phyloP scores from a whole-genome alignment of 1,140 invertebrate species.

The Drosophila kikkawai region DNA sequence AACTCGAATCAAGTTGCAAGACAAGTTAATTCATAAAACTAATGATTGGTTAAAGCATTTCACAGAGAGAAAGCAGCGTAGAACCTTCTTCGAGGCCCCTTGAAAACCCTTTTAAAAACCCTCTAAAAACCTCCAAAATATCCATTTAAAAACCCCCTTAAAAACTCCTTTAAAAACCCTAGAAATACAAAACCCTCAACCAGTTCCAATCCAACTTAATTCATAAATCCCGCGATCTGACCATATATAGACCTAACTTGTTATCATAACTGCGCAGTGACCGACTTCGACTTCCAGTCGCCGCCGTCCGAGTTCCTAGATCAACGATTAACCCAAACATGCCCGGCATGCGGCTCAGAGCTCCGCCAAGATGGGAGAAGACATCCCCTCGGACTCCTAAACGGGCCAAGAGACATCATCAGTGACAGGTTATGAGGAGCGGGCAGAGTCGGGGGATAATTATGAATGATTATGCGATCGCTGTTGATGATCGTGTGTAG shows the following conservation, averaged over 20 bases:
- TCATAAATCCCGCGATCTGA: slow-evolving; percentile 15
- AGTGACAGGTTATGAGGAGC: slow-evolving; percentile 33
- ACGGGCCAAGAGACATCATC: slow-evolving; percentile 36
- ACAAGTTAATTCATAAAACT: no score
- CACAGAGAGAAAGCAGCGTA: no score
- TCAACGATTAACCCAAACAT: slow-evolving; percentile 42
- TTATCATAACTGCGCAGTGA: slow-evolving; percentile 57
- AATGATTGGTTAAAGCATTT: no score
- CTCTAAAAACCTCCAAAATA: no score
- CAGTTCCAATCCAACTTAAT: slow-evolving; percentile 6
- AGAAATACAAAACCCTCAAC: background rate
- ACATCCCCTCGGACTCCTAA: slow-evolving; percentile 45
- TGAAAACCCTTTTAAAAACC: no score
- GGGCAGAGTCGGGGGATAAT: slow-evolving; percentile 40
- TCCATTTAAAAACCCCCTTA: no score
- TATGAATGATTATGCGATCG: slow-evolving; percentile 78
- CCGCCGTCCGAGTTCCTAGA: slow-evolving; percentile 14
- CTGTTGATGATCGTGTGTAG: slow-evolving; percentile 49
- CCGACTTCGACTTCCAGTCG: slow-evolving; percentile 44
- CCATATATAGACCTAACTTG: slow-evolving; percentile 16
- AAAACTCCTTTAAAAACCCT: background rate
- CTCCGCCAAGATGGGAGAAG: background rate
- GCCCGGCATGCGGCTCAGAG: slow-evolving; percentile 32
- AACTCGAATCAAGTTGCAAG: no score
- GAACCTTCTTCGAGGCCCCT: no score